These are phyloP conservation scores for Vanacampus margaritifer DNA, from an alignment of 2,113 vertebrate genomes.

Conservation along the genomic window DNA sequence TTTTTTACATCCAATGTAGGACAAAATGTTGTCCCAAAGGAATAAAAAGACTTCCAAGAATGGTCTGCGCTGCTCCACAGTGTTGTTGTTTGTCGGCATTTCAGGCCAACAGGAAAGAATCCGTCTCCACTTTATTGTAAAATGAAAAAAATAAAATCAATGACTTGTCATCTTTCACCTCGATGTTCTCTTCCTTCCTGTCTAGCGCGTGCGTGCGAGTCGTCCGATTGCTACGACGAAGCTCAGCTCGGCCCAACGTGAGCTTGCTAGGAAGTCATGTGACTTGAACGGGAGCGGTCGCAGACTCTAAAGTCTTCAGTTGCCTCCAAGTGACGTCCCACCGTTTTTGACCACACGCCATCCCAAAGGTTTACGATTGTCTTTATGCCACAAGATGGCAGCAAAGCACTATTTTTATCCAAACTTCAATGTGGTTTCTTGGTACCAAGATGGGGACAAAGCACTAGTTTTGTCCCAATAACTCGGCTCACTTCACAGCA, in stretches of 20 bases:
- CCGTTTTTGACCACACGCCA: no score
- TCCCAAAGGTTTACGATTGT: no score
- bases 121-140: conserved; percentile 15
- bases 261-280: no score
- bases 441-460: no score
- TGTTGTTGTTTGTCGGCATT: conserved; percentile 1
- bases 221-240: no score
- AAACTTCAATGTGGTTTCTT: no score
- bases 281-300: no score
- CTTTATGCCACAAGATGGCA: background rate
- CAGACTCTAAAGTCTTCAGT: no score
- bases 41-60: conserved; percentile 10
- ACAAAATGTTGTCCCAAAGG: conserved; percentile 11
- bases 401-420: background rate
- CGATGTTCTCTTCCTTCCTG: no score
- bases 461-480: background rate
- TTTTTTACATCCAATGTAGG: background rate
- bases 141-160: background rate
- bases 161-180: background rate
- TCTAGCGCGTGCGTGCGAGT: background rate
- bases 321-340: no score
- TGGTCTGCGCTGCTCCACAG: conserved; percentile 2
- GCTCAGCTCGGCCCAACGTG: no score
- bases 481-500: no score
- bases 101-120: background rate